A percentile compares a stretch with the other conserved stretches of the same genome.
Conservation (phyloP, 2,888 invertebrate genomes). For the Papilio elwesi region DNA sequence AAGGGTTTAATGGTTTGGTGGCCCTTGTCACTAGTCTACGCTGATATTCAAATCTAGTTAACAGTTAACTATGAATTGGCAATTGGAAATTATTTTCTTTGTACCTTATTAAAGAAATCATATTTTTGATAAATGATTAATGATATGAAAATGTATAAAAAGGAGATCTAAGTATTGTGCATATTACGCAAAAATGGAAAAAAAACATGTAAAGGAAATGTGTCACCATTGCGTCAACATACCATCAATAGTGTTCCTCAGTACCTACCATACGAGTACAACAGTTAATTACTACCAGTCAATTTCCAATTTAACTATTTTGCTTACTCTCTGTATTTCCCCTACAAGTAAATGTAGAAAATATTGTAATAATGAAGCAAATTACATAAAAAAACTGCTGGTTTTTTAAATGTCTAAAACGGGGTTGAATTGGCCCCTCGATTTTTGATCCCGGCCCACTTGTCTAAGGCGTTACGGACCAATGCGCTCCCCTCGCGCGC, state of each 20-base stretch:
- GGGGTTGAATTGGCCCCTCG: slow-evolving; percentile 38
- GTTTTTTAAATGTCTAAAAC: neutral
- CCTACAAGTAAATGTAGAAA: no score
- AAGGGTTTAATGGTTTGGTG: neutral
- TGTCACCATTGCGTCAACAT: no score
- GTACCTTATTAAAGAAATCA: neutral
- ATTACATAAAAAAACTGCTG: neutral
- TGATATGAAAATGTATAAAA: no score
- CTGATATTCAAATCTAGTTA: neutral
- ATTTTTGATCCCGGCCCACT: slow-evolving; percentile 48
- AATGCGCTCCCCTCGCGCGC: slow-evolving; percentile 61
- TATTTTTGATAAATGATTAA: no score
- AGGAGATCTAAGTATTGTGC: no score
- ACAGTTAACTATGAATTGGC: neutral
- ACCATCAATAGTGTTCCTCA: no score
- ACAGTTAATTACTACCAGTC: no score
- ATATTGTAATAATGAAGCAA: neutral
- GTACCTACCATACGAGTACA: no score
- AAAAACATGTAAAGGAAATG: no score
- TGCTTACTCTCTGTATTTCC: no score
- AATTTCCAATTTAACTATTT: no score
- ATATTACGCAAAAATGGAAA: no score
- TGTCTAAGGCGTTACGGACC: slow-evolving; percentile 53
- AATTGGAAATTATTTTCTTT: neutral
- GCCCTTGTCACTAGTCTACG: neutral